Evolutionary conservation across 1,140 invertebrate genomes (phyloP), one percentile per base, ranked within the genome.

Genomic region (Drosophila sechellia): DNA sequence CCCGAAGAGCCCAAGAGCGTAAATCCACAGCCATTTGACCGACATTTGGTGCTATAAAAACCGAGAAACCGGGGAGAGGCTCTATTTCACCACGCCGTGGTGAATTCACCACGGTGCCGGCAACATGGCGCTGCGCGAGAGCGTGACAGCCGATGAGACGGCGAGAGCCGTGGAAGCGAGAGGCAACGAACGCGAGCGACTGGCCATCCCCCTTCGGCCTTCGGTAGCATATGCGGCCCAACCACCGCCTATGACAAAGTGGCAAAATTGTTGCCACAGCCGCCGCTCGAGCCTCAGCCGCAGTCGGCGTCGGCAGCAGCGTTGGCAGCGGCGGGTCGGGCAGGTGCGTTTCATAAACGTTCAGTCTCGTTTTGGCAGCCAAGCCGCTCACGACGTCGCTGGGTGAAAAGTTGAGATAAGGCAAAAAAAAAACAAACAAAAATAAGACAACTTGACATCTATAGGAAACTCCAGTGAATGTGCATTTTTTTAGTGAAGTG

Each of bases 351-450:
- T 52, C 64, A 52, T 50, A 15, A 48, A 35, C 46, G 31, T 77
- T 91, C 90, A 91, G 90, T 91, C 85, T 90, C 85, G 90, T 90
- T 91, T 91, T 87, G 90, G 81, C 90, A 84, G 90, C 74, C 79
- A 72, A 55, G 57, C 79, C 77, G 85, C 77, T 79, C 52, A 91
- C 86, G 79, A 86, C 77, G 79, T 77, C 72, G 76, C 60, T 69
- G 73, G 48, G 71, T 50, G 27, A 34, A 64, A 20, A 58, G 43
- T 50, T 45, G 10, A 57, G 43, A 34, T 15, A 49, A 49, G 46
- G 25, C 27, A 27, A 34, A 50, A 27, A 27, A n/a, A 3, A 50
- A 15, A 12, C 27, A 34, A 10, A 31, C 35, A 37, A 39, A 34
- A 4, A 12, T 3, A 1, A 39, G 12, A 31, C 12, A 15, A 27